A percentile compares a stretch with the other conserved stretches of the same genome.
These are phyloP conservation scores for Amblyopsis hoosieri DNA, from an alignment of 2,797 vertebrate genomes.

Conservation along the genomic window DNA sequence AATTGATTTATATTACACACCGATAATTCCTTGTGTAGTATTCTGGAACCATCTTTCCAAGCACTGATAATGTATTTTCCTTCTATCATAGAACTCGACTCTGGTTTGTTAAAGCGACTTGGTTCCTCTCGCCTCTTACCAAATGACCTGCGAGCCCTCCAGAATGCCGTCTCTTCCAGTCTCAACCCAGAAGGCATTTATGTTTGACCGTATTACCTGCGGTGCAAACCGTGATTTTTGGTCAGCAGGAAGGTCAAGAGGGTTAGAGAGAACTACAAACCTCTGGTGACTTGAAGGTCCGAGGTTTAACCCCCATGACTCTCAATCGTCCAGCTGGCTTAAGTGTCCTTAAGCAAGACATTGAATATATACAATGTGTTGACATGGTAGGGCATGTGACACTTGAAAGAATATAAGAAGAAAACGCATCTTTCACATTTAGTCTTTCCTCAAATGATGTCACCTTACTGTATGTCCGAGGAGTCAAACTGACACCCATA, in stretches of 20 bases:
- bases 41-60: no score
- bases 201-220: constrained; percentile 78
- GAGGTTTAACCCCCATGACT: constrained; percentile 4
- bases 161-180: constrained; percentile 84
- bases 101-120: constrained; percentile 85
- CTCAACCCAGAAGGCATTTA: constrained; percentile 98
- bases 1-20: no score
- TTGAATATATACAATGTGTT: constrained; percentile 1
- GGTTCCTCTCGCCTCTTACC: constrained; percentile 88
- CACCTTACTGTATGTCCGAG: constrained; percentile 3
- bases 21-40: neutral
- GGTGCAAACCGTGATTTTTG: neutral
- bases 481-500: constrained; percentile 50
- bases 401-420: neutral
- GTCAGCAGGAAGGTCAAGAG: constrained; percentile 1
- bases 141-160: constrained; percentile 87
- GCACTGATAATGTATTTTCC: no score
- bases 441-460: constrained; percentile 10
- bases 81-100: constrained; percentile 69
- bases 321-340: neutral
- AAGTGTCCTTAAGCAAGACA: constrained; percentile 21
- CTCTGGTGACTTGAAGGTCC: neutral
- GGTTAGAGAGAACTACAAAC: neutral
- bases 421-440: constrained; percentile 14
- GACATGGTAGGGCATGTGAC: neutral